Evolutionary conservation across 2,797 vertebrate species (phyloP), one percentile per base, ranked within the genome.

Genomic region (Gymnothorax javanicus): DNA sequence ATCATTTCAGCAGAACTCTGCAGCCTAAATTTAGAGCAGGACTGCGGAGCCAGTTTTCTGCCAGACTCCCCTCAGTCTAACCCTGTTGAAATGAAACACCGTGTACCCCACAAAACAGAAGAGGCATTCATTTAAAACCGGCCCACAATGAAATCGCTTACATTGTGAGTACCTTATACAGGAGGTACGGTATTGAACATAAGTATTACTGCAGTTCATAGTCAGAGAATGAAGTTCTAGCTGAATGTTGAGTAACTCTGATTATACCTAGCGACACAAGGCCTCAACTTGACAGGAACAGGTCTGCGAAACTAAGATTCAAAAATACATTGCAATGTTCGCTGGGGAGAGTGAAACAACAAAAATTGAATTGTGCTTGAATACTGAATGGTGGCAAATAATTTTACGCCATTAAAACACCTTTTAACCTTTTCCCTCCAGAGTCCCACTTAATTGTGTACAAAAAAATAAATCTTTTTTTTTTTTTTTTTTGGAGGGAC

Each of bases 1-100:
- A 54, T 81, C 50, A 25, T 56, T 56, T 81, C n/a, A 81, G 52
- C 77, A 81, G 17, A 81, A 56, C 77, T 25, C 85, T 82, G 54
- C 50, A 56, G n/a, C 8, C 79, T 82, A 82, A 56, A 54, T 86
- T 62, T 62, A 86, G 73, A 77, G 75, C 33, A 62, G 58, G 20
- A 56, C 85, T 0, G 20, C 1, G 23, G 13, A 11, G 71, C 57
- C 71, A 86, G 62, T 17, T 7, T 75, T 43, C 85, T 60, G 43
- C 73, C 71, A 25, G 23, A 43, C 58, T 60, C 12, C 73, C 85
- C 58, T 79, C 56, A 62, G 43, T 27, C 33, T 3, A n/a, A 20
- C 43, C 75, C 43, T 79, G 75, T 79, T 50, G 23, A 79, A 79
- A 64, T 20, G 4, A 20, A 64, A 23, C 60, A 64, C 17, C 5